Percentiles rank a stretch among this genome's conserved stretches.
Conservation (phyloP, 2,113 vertebrate species). For the Gavialis gangeticus region DNA sequence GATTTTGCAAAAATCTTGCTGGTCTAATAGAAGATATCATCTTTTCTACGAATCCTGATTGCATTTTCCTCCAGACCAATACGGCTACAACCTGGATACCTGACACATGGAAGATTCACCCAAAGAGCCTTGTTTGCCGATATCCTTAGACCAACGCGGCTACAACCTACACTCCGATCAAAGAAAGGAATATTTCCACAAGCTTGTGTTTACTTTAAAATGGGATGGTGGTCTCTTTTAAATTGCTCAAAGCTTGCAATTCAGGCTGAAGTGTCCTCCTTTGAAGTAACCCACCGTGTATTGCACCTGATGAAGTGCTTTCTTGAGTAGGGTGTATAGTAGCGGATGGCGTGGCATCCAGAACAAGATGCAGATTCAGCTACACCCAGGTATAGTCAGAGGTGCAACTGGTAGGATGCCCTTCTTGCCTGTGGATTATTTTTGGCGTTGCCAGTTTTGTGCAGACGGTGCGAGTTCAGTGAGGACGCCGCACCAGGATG, state of each 20-base stretch:
- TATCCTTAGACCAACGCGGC: no score
- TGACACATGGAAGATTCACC: no score
- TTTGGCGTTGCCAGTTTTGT: not conserved
- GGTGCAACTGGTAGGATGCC: not conserved
- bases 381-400: not conserved
- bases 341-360: not conserved
- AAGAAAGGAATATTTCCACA: not conserved
- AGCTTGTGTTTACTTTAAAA: not conserved
- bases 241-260: not conserved
- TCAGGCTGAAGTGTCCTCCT: conserved; percentile 16
- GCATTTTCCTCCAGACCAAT: no score
- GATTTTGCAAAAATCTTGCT: no score
- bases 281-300: not conserved
- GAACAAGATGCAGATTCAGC: not conserved
- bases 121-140: no score
- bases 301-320: not conserved
- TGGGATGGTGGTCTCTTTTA: not conserved
- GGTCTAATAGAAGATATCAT: no score
- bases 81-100: no score
- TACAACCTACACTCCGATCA: not conserved
- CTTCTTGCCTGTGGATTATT: not conserved
- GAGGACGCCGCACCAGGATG: not conserved
- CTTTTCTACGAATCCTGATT: no score
- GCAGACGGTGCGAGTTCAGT: not conserved
- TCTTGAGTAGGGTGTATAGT: conserved; percentile 16